phyloP scores from a whole-genome alignment of 2,113 vertebrate genomes.

The Rhinoptilus africanus region DNA sequence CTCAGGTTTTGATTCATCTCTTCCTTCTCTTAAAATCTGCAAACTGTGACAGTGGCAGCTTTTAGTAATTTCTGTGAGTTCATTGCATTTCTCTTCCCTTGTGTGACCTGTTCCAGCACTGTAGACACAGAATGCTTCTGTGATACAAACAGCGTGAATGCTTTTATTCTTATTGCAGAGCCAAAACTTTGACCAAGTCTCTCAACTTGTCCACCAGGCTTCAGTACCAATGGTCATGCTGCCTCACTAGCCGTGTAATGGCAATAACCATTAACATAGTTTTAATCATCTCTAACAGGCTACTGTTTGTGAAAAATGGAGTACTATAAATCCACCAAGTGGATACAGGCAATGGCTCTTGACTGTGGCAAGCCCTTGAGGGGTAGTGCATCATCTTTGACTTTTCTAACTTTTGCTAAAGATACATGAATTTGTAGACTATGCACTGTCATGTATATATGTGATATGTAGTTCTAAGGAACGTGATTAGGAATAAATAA shows the following conservation, averaged over 20 bases:
- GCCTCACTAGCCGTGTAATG: rapidly evolving
- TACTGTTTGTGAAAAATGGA: neutral
- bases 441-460: neutral
- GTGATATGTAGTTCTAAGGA: neutral
- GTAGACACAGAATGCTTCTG: neutral
- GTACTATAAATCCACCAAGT: neutral
- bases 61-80: neutral
- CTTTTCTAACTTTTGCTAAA: neutral
- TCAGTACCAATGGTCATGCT: neutral
- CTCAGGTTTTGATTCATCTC: neutral
- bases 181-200: neutral
- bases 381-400: neutral
- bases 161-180: neutral
- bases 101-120: neutral
- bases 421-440: neutral
- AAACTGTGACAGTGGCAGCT: neutral
- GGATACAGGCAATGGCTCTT: neutral
- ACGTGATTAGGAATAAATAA: neutral
- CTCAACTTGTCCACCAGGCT: neutral
- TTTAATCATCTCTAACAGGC: neutral
- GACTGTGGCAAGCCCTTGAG: neutral
- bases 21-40: neutral
- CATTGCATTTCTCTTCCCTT: neutral
- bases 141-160: neutral
- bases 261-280: neutral